Evolutionary conservation across 2,113 vertebrate genomes (phyloP), one percentile per base, ranked within the genome.

Genomic region (Pelecanus crispus): DNA sequence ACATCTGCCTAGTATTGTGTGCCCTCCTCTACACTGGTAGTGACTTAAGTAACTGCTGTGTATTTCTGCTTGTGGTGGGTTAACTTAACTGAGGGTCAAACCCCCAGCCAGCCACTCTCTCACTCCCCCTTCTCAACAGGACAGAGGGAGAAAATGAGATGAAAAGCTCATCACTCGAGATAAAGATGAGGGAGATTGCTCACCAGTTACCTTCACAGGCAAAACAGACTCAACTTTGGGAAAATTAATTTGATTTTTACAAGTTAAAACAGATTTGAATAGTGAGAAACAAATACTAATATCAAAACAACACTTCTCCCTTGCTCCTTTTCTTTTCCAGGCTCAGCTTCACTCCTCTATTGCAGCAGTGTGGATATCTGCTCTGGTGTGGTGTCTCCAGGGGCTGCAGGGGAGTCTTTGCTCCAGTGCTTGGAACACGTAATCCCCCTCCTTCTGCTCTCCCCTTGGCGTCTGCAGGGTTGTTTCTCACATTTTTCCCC

Each of bases 361-460:
- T 80, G 11, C n/a, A 45, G 12, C 26, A 42, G 32, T 9, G 28
- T 12, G 20, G 29, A 8, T 31, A 65, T 24, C 31, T 55, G 29
- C 17, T 50, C 8, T 4, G 2, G n/a, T 4, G 9, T 32, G 13
- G 14, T n/a, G 13, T 58, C 17, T 66, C 11, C 32, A 28, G 38
- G 42, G 45, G 3, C 59, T 81, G 36, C 26, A 59, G 78, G 21
- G 17, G 11, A 44, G 3, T 49, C 17, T 55, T 45, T 63, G 21
- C 21, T 42, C 16, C 1, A 0, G 21, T 21, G 63, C 20, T 28
- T 42, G 17, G 29, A 58, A 40, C 10, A 19, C 0, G 0, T n/a
- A 40, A 9, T 49, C 13, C 9, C 3, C 3, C 11, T 62, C 13
- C 28, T 70, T 34, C 22, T 62, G 16, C 20, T 32, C 32, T 58